phyloP scores from a whole-genome alignment of 2,113 vertebrate species.

The Callipepla californica region DNA sequence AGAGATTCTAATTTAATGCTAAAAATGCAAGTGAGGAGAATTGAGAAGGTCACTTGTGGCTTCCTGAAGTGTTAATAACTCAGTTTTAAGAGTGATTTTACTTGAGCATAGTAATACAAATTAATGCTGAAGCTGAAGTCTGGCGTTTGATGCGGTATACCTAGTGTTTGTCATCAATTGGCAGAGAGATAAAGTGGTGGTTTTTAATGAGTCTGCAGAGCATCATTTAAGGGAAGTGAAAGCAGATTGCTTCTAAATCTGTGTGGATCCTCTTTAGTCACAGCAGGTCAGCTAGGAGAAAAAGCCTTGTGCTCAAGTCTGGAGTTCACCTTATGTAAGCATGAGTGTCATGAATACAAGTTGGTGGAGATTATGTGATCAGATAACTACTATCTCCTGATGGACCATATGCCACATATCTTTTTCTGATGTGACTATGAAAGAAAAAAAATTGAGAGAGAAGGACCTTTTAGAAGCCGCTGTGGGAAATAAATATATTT shows the following conservation, averaged over 20 bases:
- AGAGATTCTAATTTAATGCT: background rate
- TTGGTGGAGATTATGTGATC: background rate
- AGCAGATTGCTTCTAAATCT: background rate
- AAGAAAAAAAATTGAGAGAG: background rate
- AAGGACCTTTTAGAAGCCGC: background rate
- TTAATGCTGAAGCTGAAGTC: background rate
- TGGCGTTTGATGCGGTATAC: background rate
- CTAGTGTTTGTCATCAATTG: background rate
- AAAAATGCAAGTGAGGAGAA: background rate
- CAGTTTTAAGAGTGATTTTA: accelerated
- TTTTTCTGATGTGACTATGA: background rate
- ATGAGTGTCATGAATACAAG: background rate
- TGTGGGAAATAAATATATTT: background rate
- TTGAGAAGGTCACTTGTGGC: background rate
- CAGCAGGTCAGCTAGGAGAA: background rate
- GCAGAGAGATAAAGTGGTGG: background rate
- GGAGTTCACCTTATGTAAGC: background rate
- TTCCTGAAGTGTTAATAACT: background rate
- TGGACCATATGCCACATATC: background rate
- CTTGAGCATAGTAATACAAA: background rate
- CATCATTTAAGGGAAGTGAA: background rate
- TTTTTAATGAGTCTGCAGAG: background rate
- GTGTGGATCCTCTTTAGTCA: background rate
- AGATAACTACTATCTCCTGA: background rate
- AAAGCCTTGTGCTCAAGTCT: background rate